Conservation (phyloP, 2,888 invertebrate genomes). For the Lissocephala sabroskyi region DNA sequence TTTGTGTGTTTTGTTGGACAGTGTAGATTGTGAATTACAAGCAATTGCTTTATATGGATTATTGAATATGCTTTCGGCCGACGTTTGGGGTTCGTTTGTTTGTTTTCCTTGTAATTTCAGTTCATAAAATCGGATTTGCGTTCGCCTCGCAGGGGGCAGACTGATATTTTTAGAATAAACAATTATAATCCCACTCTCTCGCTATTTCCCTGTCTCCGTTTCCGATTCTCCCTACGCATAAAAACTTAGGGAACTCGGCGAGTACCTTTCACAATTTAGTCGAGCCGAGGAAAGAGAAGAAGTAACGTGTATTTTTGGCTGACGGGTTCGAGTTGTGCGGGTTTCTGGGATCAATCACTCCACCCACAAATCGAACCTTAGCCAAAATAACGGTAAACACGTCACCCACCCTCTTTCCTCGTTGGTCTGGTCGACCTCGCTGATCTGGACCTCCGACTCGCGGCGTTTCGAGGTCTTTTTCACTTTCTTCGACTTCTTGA, state of each 20-base stretch:
- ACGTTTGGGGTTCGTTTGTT: conserved; percentile 1
- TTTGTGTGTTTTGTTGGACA: conserved; percentile 33
- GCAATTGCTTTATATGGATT: background rate
- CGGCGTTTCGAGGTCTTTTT: conserved; percentile 89
- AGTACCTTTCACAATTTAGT: conserved; percentile 69
- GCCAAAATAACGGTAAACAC: conserved; percentile 67
- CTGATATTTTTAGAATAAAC: too few species aligned
- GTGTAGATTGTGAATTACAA: conserved; percentile 41
- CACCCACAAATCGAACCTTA: too few species aligned
- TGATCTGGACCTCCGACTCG: conserved; percentile 88
- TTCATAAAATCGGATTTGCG: too few species aligned
- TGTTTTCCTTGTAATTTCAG: too few species aligned
- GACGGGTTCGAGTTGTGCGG: conserved; percentile 18
- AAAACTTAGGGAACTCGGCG: too few species aligned
- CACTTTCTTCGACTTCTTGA: conserved; percentile 90
- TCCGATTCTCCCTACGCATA: too few species aligned
- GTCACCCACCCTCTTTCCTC: conserved; percentile 88
- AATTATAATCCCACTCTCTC: too few species aligned
- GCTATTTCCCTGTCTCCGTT: too few species aligned
- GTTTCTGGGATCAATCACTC: too few species aligned
- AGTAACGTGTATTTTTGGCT: conserved; percentile 69
- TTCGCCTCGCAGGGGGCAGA: too few species aligned
- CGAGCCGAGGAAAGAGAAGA: conserved; percentile 65
- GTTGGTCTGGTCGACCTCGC: conserved; percentile 82
- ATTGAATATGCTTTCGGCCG: background rate